Evolutionary conservation across 1,140 invertebrate genomes (phyloP).

Genomic region (Piezodorus guildinii): DNA sequence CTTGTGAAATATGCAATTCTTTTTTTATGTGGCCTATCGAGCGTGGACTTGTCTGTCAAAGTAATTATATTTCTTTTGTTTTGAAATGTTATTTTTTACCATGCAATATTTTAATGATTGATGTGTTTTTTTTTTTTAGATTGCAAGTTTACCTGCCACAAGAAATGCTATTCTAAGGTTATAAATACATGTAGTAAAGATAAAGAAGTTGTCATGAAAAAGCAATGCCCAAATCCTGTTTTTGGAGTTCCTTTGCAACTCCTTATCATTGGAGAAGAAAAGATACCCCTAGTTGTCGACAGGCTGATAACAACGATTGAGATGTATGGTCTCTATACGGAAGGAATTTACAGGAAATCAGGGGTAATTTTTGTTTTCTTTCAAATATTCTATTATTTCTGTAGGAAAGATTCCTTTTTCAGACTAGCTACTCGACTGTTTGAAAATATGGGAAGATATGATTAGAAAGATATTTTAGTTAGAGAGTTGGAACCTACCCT

Average conservation of each 20-base stretch:
- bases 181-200: conserved; percentile 37
- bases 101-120: background rate
- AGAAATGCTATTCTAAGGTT: conserved; percentile 75
- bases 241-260: conserved; percentile 33
- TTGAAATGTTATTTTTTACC: background rate
- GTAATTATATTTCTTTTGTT: conserved; percentile 36
- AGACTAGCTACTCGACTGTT: no score
- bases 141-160: conserved; percentile 88
- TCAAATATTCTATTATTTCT: no score
- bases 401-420: no score
- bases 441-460: no score
- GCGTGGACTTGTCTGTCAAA: conserved; percentile 70
- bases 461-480: no score
- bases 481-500: no score
- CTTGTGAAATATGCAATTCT: conserved; percentile 87
- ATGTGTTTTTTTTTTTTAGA: conserved; percentile 42
- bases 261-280: conserved; percentile 58
- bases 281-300: conserved; percentile 77
- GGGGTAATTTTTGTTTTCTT: conserved; percentile 47
- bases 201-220: conserved; percentile 26
- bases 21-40: conserved; percentile 94
- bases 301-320: conserved; percentile 81
- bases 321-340: conserved; percentile 79
- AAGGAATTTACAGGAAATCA: conserved; percentile 87
- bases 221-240: conserved; percentile 28